Percentiles rank a stretch among this genome's conserved stretches.
phyloP scores from a whole-genome alignment of 2,888 invertebrate species.

The Pristionchus maxplancki region DNA sequence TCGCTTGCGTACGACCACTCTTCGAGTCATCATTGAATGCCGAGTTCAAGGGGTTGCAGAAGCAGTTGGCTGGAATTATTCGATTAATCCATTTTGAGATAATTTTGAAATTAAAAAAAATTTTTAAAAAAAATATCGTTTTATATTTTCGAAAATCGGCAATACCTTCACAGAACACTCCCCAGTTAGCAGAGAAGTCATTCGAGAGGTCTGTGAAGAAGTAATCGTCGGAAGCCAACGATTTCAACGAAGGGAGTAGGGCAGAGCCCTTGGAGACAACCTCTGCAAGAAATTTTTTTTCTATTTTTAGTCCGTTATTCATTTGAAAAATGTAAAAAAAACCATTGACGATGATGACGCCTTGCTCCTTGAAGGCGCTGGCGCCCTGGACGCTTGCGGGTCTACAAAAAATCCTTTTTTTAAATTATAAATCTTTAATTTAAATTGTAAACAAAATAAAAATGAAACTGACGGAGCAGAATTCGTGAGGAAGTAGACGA shows the following conservation, averaged over 20 bases:
- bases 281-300: background rate
- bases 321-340: background rate
- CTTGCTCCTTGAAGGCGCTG: background rate
- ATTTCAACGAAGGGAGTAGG: too few relatives aligned
- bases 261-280: background rate
- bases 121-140: background rate
- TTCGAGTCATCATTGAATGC: background rate
- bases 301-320: background rate
- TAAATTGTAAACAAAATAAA: too few relatives aligned
- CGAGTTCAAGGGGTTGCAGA: background rate
- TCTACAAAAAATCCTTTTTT: background rate
- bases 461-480: background rate
- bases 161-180: background rate
- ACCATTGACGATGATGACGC: constrained; percentile 1
- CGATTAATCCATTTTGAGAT: too few relatives aligned
- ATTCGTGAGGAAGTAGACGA: background rate
- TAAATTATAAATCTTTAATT: too few relatives aligned
- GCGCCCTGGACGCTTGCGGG: background rate
- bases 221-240: background rate
- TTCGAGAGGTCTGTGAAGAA: constrained; percentile 2
- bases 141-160: background rate
- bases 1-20: background rate
- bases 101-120: background rate
- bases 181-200: background rate
- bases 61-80: background rate